Evolutionary conservation across 2,113 vertebrate species (phyloP), one percentile per base, ranked within the genome.

Genomic region (Piprites chloris): DNA sequence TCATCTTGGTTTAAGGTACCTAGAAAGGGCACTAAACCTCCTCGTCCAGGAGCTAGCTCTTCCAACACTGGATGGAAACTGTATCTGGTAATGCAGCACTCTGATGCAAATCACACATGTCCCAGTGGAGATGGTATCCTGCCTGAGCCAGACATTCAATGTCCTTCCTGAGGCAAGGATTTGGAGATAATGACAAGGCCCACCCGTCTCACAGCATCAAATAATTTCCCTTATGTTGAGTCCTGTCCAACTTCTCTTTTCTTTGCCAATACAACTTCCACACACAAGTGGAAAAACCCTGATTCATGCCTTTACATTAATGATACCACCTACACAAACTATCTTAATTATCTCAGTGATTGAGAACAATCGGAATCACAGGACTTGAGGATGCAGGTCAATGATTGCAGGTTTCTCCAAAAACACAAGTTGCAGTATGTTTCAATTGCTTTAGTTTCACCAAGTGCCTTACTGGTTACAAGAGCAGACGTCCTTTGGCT

Each of bases 251-350:
- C 3, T 37, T 47, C 16, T 30, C 53, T 85, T 9, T 56, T 66
- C 50, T 74, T 58, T 58, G 12, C 22, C 11, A 14, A 32, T 93
- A 28, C 30, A 62, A 10, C 19, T 28, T 62, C 24, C 59, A 85
- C 22, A 53, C 7, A 33, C 14, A 88, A 77, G 23, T 18, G 55
- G 30, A 46, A 83, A 85, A 72, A 28, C 1, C 0, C 14, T 5
- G 3, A 63, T 69, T 62, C 32, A 15, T 30, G 26, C 9, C 55
- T 73, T 65, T 83, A 23, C 16, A 35, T 52, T 35, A 56, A 41
- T 10, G 1, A 33, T 37, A 72, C 5, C 41, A 75, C 24, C 4
- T 41, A 37, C 30, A 55, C 10, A 0, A 52, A 20, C 13, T n/a
- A 39, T 63, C 46, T 42, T 37, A 41, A 35, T 41, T 61, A 26